Conservation (phyloP, 2,113 vertebrate species). For the Micronycteris hirsuta region DNA sequence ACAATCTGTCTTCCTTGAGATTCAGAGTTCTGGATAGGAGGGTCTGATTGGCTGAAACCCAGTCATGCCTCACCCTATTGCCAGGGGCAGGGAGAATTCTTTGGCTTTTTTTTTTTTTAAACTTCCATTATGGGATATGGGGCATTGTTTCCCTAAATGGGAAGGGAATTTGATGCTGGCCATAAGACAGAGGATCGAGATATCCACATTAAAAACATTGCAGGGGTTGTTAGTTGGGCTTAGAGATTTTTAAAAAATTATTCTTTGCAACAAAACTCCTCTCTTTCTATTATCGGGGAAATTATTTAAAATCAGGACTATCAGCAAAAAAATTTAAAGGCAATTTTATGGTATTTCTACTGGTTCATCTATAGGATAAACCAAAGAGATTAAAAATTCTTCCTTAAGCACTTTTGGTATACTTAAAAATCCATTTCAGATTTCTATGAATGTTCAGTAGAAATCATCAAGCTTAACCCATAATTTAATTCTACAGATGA, state of each 20-base stretch:
- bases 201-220: background rate
- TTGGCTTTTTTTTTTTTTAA: background rate
- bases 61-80: background rate
- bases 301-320: background rate
- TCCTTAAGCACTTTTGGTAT: background rate
- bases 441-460: background rate
- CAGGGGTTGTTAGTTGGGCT: background rate
- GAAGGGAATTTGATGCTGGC: background rate
- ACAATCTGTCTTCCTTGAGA: background rate
- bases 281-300: background rate
- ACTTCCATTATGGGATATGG: background rate
- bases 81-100: background rate
- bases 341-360: background rate
- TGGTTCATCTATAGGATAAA: conserved; percentile 28
- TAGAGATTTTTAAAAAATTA: background rate
- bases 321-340: background rate
- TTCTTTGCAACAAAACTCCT: background rate
- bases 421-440: conserved; percentile 24
- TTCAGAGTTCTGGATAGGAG: background rate
- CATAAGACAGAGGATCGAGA: background rate
- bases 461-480: background rate
- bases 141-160: background rate
- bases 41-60: background rate
- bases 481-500: conserved; percentile 4
- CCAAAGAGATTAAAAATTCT: background rate